Conservation (phyloP, 2,888 invertebrate genomes). For the Elegia similella region DNA sequence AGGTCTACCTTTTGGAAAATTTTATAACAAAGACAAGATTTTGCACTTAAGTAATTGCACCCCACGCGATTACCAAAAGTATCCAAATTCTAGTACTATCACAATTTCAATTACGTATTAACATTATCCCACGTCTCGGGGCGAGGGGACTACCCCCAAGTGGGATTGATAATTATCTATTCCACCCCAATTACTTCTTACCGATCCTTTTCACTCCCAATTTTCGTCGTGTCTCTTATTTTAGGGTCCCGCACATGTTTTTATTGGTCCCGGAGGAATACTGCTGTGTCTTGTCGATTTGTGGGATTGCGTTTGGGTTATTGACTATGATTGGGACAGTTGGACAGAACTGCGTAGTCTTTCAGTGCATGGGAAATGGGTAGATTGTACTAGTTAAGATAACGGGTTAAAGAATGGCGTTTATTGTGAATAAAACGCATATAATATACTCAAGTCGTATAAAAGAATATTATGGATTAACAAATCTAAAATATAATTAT, state of each 20-base stretch:
- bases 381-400: too few species aligned
- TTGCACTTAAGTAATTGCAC: constrained; percentile 26
- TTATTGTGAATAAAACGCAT: too few species aligned
- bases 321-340: background rate
- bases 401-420: too few species aligned
- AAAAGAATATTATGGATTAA: too few species aligned
- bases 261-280: constrained; percentile 5
- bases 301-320: background rate
- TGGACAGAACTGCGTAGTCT: background rate
- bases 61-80: constrained; percentile 42
- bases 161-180: constrained; percentile 53
- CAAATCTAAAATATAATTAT: too few species aligned
- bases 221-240: constrained; percentile 21
- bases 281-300: background rate
- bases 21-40: constrained; percentile 21
- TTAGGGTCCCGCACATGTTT: background rate
- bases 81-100: constrained; percentile 45
- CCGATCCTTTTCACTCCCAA: constrained; percentile 31
- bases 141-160: constrained; percentile 36
- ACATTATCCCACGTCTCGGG: constrained; percentile 42
- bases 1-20: background rate
- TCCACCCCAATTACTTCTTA: constrained; percentile 45
- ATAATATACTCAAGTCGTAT: too few species aligned
- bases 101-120: constrained; percentile 51
- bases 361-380: too few species aligned